A percentile compares a stretch with the other conserved stretches of the same genome.
phyloP scores from a whole-genome alignment of 1,140 invertebrate species.

The Zophobas morio region DNA sequence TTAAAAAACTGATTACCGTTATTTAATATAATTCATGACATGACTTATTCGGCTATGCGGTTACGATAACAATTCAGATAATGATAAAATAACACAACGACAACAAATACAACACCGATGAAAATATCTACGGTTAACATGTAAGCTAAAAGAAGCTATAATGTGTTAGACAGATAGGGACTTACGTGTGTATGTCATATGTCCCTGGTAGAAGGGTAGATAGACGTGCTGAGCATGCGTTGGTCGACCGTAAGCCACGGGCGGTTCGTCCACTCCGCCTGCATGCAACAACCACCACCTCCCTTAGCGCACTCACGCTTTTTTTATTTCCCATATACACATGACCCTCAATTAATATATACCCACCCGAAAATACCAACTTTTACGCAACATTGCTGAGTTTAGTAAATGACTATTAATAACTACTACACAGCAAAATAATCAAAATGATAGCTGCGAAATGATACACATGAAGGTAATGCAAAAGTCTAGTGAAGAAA shows the following conservation, averaged over 20 bases:
- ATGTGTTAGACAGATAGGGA: constrained; percentile 63
- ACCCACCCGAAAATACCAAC: constrained; percentile 10
- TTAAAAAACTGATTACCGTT: no score
- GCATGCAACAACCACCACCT: constrained; percentile 66
- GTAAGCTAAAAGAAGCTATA: constrained; percentile 52
- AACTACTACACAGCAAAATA: constrained; percentile 24
- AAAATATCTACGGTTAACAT: constrained; percentile 23
- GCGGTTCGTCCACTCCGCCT: constrained; percentile 67
- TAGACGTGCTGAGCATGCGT: constrained; percentile 85
- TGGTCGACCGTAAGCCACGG: constrained; percentile 74
- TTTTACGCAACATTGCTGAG: constrained; percentile 5
- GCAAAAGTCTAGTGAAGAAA: constrained; percentile 7
- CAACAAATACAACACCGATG: constrained; percentile 20
- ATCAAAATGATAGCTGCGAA: constrained; percentile 12
- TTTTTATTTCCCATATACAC: constrained; percentile 30
- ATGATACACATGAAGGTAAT: constrained; percentile 12
- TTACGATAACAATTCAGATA: no score
- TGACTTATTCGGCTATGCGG: no score
- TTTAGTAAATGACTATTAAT: constrained; percentile 31
- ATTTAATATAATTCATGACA: no score
- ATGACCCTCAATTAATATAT: constrained; percentile 31
- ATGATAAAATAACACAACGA: constrained; percentile 3
- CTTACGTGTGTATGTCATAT: constrained; percentile 85
- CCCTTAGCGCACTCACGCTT: constrained; percentile 56
- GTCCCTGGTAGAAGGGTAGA: constrained; percentile 84